A percentile compares a stretch with the other conserved stretches of the same genome.
Evolutionary conservation across 2,888 invertebrate genomes (phyloP).

Genomic region (Prosopocoilus inquinatus): DNA sequence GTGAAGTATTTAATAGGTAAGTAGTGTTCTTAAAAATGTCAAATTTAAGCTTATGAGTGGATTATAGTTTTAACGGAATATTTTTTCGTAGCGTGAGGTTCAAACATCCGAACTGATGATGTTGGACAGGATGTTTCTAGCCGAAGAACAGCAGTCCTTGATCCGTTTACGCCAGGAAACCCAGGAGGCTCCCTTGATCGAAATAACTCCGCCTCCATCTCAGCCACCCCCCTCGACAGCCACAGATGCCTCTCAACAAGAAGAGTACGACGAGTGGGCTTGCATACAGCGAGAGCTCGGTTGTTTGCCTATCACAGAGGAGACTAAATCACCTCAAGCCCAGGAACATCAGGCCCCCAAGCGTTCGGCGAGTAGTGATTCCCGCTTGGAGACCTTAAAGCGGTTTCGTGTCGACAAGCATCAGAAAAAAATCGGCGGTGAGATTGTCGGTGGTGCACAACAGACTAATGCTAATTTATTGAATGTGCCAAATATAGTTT

Average conservation of each 20-base stretch:
- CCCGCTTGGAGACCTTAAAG: constrained; percentile 47
- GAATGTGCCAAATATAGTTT: no score
- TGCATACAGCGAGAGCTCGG: constrained; percentile 66
- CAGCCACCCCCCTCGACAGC: constrained; percentile 15
- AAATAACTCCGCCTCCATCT: constrained; percentile 16
- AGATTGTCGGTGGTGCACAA: not conserved
- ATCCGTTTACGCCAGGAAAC: constrained; percentile 58
- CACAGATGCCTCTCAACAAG: constrained; percentile 16
- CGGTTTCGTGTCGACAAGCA: constrained; percentile 50
- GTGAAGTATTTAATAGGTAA: not conserved
- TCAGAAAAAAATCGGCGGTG: constrained; percentile 33
- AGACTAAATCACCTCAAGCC: not conserved
- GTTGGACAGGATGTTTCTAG: constrained; percentile 71
- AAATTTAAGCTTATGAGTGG: no score
- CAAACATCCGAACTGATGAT: constrained; percentile 75
- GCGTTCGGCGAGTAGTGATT: constrained; percentile 39
- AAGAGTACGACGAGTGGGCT: constrained; percentile 65
- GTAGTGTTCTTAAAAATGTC: no score
- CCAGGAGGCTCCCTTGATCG: constrained; percentile 30
- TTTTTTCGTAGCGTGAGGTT: constrained; percentile 60
- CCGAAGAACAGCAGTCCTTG: constrained; percentile 67
- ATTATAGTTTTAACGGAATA: not conserved
- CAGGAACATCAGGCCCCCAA: constrained; percentile 30
- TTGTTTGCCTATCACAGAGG: constrained; percentile 44
- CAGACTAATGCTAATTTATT: no score